Evolutionary conservation across 1,140 invertebrate species (phyloP).

Genomic region (Lanistes nyassanus): DNA sequence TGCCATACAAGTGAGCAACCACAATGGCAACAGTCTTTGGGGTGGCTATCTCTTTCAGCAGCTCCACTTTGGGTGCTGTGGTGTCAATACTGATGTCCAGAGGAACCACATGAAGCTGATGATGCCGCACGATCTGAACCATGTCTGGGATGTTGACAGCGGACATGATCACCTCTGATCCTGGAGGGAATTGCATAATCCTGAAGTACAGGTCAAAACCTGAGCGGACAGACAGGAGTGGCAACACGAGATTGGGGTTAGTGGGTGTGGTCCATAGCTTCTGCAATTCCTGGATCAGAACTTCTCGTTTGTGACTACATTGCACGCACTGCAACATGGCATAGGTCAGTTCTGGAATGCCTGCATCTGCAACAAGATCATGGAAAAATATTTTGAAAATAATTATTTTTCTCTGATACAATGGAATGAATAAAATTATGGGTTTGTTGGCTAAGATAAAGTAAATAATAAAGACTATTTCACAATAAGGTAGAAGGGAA

Average conservation of each 20-base stretch:
- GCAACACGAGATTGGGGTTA: conserved; percentile 57
- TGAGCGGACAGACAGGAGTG: conserved; percentile 62
- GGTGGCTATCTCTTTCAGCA: conserved; percentile 56
- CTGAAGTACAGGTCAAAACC: conserved; percentile 63
- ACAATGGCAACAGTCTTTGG: conserved; percentile 63
- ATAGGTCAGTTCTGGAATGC: neutral
- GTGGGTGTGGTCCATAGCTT: conserved; percentile 50
- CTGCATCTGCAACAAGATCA: conserved; percentile 6
- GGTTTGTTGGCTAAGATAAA: too few relatives aligned
- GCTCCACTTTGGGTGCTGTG: conserved; percentile 57
- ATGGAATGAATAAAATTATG: too few relatives aligned
- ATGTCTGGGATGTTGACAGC: conserved; percentile 68
- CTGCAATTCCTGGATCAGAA: conserved; percentile 44
- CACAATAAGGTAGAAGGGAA: too few relatives aligned
- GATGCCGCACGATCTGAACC: conserved; percentile 57
- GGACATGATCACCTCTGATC: conserved; percentile 66
- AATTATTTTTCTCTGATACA: too few relatives aligned
- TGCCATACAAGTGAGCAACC: conserved; percentile 65
- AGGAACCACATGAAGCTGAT: conserved; percentile 61
- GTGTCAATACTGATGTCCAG: conserved; percentile 64
- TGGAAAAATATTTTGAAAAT: too few relatives aligned
- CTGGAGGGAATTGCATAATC: conserved; percentile 58
- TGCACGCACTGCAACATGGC: conserved; percentile 1
- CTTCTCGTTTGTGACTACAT: conserved; percentile 26
- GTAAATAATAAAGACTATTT: too few relatives aligned